Percentiles rank a stretch among this genome's conserved stretches.
Conservation (phyloP, 2,888 invertebrate species). For the Amphipoea oculea region DNA sequence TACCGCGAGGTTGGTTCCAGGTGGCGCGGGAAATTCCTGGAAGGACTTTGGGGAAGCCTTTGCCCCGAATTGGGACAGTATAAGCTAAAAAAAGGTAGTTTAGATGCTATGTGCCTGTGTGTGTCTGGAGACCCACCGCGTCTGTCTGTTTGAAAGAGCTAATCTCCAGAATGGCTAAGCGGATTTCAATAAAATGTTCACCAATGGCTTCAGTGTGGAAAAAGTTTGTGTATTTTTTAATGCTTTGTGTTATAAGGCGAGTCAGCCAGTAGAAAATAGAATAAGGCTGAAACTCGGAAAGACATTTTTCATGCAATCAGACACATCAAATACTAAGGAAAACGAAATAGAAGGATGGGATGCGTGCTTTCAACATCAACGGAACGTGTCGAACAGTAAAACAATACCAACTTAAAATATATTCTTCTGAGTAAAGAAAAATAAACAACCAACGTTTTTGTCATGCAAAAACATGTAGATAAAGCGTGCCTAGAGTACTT, state of each 20-base stretch:
- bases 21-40: too few species aligned
- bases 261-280: neutral
- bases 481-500: slow-evolving; percentile 25
- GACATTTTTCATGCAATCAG: slow-evolving; percentile 27
- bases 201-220: neutral
- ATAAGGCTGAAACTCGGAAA: slow-evolving; percentile 33
- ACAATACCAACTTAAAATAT: neutral
- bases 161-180: neutral
- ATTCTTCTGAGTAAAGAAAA: neutral
- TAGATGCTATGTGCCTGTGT: too few species aligned
- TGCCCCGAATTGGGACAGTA: too few species aligned
- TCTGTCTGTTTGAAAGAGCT: neutral
- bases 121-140: too few species aligned
- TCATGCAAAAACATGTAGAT: slow-evolving; percentile 39
- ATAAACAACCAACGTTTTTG: slow-evolving; percentile 1
- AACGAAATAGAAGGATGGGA: neutral
- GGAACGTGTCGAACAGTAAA: neutral
- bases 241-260: neutral
- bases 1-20: too few species aligned
- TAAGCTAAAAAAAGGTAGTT: too few species aligned
- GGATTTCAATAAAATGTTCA: neutral
- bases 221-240: neutral
- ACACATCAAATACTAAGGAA: slow-evolving; percentile 5
- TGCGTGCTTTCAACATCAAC: slow-evolving; percentile 10
- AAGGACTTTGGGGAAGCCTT: too few species aligned